Conservation (phyloP, 2,888 invertebrate species). For the Aspidiotus rigidus region DNA sequence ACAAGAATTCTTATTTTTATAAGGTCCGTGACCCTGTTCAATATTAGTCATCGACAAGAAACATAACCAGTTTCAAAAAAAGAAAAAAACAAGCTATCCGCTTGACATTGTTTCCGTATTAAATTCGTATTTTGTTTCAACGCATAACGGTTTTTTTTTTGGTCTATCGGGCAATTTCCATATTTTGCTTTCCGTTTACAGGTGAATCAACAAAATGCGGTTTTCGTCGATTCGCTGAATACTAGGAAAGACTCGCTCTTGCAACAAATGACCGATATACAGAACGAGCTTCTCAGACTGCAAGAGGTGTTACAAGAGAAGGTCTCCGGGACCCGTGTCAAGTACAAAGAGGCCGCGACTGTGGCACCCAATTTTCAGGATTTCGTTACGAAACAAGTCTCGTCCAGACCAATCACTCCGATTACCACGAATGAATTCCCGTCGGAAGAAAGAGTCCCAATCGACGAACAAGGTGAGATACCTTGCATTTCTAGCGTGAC, state of each 20-base stretch:
- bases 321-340: slow-evolving; percentile 34
- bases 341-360: neutral
- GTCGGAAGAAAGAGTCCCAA: neutral
- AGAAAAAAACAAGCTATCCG: no score
- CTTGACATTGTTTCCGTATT: no score
- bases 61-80: no score
- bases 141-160: no score
- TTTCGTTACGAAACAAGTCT: neutral
- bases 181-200: neutral
- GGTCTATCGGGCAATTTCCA: no score
- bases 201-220: slow-evolving; percentile 37
- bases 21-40: no score
- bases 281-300: slow-evolving; percentile 38
- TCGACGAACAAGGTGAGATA: slow-evolving; percentile 33
- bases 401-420: neutral
- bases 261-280: slow-evolving; percentile 37
- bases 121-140: no score
- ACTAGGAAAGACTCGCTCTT: slow-evolving; percentile 36
- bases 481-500: slow-evolving; percentile 12
- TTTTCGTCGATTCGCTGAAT: slow-evolving; percentile 34
- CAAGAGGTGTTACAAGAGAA: slow-evolving; percentile 38
- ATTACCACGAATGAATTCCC: neutral
- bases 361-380: neutral
- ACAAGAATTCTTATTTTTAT: no score
- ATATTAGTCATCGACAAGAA: no score